phyloP scores from a whole-genome alignment of 1,140 invertebrate genomes.

The Drosophila tropicalis region DNA sequence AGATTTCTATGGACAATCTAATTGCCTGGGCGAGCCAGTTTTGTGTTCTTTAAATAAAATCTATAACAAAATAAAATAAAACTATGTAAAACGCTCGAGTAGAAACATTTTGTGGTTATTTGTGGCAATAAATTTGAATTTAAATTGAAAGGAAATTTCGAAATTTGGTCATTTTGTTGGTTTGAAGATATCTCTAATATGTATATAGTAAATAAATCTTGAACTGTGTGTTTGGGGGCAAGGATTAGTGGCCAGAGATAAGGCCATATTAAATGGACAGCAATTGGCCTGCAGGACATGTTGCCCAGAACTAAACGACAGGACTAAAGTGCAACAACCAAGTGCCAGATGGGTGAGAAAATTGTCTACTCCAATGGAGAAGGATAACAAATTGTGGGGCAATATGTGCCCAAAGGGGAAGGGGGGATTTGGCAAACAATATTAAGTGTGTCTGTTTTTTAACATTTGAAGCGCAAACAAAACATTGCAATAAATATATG shows the following conservation, averaged over 20 bases:
- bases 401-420: neutral
- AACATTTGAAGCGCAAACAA: slow-evolving; percentile 56
- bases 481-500: slow-evolving; percentile 33
- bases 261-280: slow-evolving; percentile 37
- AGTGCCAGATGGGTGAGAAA: neutral
- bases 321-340: slow-evolving; percentile 44
- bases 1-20: slow-evolving; percentile 53
- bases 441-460: slow-evolving; percentile 63
- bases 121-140: slow-evolving; percentile 54
- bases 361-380: neutral
- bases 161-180: slow-evolving; percentile 23
- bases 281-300: slow-evolving; percentile 50
- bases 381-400: neutral
- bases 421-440: slow-evolving; percentile 50
- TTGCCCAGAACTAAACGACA: slow-evolving; percentile 10
- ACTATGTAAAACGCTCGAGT: slow-evolving; percentile 35
- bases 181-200: neutral
- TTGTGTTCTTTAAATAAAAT: slow-evolving; percentile 33
- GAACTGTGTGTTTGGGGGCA: slow-evolving; percentile 36
- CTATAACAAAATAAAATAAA: slow-evolving; percentile 24
- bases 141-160: slow-evolving; percentile 36
- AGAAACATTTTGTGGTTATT: slow-evolving; percentile 51
- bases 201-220: slow-evolving; percentile 59
- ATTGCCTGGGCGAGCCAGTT: slow-evolving; percentile 32
- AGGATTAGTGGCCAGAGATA: slow-evolving; percentile 43